phyloP scores from a whole-genome alignment of 2,888 invertebrate species.

The Ormia ochracea region DNA sequence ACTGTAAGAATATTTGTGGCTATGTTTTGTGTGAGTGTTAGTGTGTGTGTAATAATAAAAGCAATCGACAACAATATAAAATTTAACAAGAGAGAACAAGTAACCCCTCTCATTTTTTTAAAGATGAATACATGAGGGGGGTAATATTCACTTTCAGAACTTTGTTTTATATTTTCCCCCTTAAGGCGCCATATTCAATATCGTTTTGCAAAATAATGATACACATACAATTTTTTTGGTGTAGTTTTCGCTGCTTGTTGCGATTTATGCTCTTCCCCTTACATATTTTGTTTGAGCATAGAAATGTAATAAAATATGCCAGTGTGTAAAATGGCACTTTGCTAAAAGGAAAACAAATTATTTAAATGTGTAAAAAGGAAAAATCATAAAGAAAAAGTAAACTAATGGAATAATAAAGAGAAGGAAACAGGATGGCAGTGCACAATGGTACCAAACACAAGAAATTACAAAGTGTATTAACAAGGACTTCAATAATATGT shows the following conservation, averaged over 20 bases:
- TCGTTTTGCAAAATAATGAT: neutral
- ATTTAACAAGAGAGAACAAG: slow-evolving; percentile 1
- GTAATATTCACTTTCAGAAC: neutral
- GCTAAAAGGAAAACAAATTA: too few species aligned
- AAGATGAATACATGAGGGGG: neutral
- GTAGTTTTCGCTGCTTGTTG: neutral
- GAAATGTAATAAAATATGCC: slow-evolving; percentile 43
- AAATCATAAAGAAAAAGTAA: too few species aligned
- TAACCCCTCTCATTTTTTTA: neutral
- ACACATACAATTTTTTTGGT: neutral
- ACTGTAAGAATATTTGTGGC: neutral
- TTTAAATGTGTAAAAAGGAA: too few species aligned
- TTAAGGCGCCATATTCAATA: neutral
- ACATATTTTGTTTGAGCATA: neutral
- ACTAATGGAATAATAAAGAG: too few species aligned
- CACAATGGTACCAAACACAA: too few species aligned
- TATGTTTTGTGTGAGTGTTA: neutral
- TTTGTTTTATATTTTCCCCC: neutral
- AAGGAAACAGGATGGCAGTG: too few species aligned
- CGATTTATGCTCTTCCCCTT: slow-evolving; percentile 5
- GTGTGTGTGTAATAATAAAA: neutral
- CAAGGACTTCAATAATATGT: too few species aligned
- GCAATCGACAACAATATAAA: neutral
- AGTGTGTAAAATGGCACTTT: too few species aligned
- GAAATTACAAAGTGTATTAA: too few species aligned